Evolutionary conservation across 1,140 invertebrate species (phyloP), one percentile per base, ranked within the genome.

Genomic region (Euwallacea fornicatus): DNA sequence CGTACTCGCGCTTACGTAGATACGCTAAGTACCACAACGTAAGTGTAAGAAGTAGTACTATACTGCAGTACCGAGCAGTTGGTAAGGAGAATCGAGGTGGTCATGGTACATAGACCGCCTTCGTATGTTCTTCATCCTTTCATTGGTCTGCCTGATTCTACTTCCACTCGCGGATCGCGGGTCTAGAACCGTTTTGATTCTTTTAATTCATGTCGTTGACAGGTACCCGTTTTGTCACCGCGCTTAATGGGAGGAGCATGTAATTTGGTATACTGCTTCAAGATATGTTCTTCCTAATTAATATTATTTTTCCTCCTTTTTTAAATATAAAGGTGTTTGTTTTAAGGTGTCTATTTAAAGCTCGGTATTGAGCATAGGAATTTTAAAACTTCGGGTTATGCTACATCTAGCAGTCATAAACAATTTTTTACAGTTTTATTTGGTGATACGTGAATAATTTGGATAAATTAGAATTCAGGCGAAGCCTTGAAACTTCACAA

Each of bases 81-180:
- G 58, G 71, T 42, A 44, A 62, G 66, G 65, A 72, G 63, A 54
- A 62, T 68, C 71, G 55, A 71, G 70, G 70, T 66, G 70, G 70
- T 63, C 58, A 60, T 68, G 64, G 66, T 60, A 68, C 65, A 50
- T 56, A 68, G 65, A 68, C 64, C 71, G 65, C 65, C 71, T 63
- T 68, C 71, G 60, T 64, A 68, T 43, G 66, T 67, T 67, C 65
- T 67, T 67, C 60, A 21, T 72, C 55, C 15, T 56, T 71, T 64
- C 69, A 71, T 71, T 71, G 69, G 71, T 54, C 60, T 64, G 64
- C n/a, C 50, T 16, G 55, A 68, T 72, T 63, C 71, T 72, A 67
- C 65, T 72, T 72, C 71, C 71, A 72, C 71, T 61, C 15, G 60
- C 60, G 41, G 43, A 42, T 69, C 60, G 60, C 69, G 33, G n/a